Evolutionary conservation across 2,888 invertebrate genomes (phyloP).

Genomic region (Agrochola macilenta): DNA sequence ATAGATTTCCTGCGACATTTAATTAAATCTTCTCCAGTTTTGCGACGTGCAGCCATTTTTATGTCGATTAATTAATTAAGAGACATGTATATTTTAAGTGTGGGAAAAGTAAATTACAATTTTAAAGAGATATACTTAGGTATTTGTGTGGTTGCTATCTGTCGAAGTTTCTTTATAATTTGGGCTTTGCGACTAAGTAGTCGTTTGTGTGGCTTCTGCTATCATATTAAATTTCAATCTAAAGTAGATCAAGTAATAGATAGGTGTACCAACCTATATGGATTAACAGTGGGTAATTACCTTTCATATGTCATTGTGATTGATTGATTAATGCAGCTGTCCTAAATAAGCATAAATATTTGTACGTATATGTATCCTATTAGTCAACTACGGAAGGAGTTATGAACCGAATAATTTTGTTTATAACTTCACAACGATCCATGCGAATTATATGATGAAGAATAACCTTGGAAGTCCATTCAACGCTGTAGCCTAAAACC

Average conservation of each 20-base stretch:
- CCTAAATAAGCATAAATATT: neutral
- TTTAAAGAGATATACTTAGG: neutral
- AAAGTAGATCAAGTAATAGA: constrained; percentile 1
- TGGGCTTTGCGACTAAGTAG: neutral
- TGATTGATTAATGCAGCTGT: constrained; percentile 5
- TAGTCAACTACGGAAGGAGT: neutral
- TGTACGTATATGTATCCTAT: neutral
- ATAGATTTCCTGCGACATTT: constrained; percentile 58
- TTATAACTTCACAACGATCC: neutral
- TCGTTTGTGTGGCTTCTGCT: constrained; percentile 37
- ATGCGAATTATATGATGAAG: neutral
- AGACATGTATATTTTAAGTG: neutral
- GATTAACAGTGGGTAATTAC: neutral
- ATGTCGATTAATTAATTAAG: constrained; percentile 26
- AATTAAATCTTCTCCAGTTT: constrained; percentile 55
- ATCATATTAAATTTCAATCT: constrained; percentile 44
- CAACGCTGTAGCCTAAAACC: too few species aligned
- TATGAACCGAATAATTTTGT: neutral
- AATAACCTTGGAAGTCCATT: neutral
- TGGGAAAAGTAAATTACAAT: neutral
- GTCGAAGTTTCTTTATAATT: constrained; percentile 16
- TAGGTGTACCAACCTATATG: neutral
- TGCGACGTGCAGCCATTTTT: constrained; percentile 29
- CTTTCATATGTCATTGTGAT: neutral
- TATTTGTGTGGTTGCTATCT: constrained; percentile 26